These are phyloP conservation scores for Ptilorrhoa leucosticta DNA, from an alignment of 2,113 vertebrate genomes.

Conservation along the genomic window DNA sequence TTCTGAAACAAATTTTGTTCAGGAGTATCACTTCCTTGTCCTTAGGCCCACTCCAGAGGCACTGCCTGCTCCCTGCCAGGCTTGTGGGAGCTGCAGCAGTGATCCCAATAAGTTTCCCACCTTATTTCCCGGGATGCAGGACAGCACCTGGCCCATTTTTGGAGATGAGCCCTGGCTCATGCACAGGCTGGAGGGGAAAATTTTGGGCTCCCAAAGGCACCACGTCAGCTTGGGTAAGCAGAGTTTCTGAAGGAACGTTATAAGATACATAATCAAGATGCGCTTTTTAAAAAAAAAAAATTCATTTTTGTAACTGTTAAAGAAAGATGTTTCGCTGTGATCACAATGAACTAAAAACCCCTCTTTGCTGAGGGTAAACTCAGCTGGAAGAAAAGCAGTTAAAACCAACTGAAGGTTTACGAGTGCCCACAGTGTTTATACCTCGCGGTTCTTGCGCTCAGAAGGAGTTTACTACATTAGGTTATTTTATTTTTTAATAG, in stretches of 20 bases:
- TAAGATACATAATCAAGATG: not conserved
- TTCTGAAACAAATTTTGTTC: not conserved
- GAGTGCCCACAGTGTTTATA: not conserved
- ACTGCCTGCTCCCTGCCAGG: not conserved
- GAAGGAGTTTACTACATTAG: not conserved
- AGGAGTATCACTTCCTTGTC: not conserved
- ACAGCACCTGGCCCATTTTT: rapidly evolving
- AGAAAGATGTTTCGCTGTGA: not conserved
- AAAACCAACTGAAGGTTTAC: not conserved
- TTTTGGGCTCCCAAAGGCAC: not conserved
- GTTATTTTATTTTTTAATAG: not conserved
- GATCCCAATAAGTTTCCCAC: not conserved
- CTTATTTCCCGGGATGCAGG: not conserved
- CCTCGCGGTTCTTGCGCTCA: not conserved
- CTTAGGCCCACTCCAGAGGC: rapidly evolving
- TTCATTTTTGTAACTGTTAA: not conserved
- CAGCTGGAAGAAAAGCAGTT: not conserved
- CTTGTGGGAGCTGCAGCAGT: not conserved
- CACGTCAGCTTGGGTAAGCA: not conserved
- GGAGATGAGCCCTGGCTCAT: not conserved
- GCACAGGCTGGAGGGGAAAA: not conserved
- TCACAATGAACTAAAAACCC: not conserved
- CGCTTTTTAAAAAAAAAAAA: no score
- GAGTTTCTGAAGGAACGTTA: not conserved
- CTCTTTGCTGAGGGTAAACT: not conserved